These are phyloP conservation scores for Stylophora pistillata DNA, from an alignment of 64 coral and sea anemone genomes.

Conservation along the genomic window DNA sequence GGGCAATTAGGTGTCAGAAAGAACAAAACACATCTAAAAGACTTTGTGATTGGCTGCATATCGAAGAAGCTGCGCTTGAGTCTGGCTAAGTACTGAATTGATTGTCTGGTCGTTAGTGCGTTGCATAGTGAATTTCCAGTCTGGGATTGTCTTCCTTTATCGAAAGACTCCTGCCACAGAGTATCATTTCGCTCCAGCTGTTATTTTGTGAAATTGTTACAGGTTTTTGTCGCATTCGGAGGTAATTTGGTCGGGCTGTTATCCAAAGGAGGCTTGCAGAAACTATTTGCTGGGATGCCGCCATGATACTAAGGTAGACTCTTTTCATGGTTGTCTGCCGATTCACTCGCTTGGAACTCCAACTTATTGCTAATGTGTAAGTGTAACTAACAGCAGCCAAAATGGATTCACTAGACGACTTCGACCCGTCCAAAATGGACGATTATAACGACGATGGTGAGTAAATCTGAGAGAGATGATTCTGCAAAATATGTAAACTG, in stretches of 20 bases:
- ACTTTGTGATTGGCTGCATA: constrained; percentile 9
- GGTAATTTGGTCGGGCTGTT: background rate
- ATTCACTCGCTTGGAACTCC: background rate
- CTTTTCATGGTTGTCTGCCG: background rate
- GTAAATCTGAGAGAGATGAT: background rate
- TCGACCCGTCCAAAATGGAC: constrained; percentile 48
- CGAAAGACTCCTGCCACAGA: background rate
- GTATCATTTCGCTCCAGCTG: background rate
- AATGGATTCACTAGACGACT: constrained; percentile 36
- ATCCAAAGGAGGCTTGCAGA: constrained; percentile 12
- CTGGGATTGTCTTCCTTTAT: background rate
- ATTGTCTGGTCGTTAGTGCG: constrained; percentile 42
- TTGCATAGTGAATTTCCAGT: background rate
- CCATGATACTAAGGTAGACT: background rate
- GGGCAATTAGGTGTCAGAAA: constrained; percentile 14
- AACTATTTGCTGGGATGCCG: constrained; percentile 32
- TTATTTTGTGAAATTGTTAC: background rate
- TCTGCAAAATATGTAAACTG: background rate
- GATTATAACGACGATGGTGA: constrained; percentile 38
- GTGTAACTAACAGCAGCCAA: constrained; percentile 8
- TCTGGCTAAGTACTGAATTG: background rate
- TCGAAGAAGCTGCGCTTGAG: background rate
- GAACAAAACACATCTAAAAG: constrained; percentile 8
- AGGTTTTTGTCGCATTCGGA: background rate
- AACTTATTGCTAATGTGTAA: constrained; percentile 18